Percentiles rank a stretch among this genome's conserved stretches.
phyloP scores from a whole-genome alignment of 2,888 invertebrate genomes.

The Cheilosia grossa region DNA sequence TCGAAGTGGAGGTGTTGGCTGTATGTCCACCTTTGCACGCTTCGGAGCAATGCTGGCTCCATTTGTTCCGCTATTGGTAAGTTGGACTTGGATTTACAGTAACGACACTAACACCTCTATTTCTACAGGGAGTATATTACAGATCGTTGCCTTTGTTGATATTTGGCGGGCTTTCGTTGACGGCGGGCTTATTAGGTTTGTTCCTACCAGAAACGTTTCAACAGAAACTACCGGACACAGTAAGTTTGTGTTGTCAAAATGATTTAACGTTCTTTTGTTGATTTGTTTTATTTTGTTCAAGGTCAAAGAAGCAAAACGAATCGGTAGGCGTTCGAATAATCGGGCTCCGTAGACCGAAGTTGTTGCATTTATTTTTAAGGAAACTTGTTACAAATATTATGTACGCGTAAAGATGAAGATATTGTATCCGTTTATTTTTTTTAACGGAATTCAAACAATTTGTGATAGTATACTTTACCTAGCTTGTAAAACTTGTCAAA shows the following conservation, averaged over 20 bases:
- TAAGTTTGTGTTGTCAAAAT: conserved; percentile 76
- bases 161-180: conserved; percentile 84
- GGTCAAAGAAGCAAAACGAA: conserved; percentile 75
- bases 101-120: neutral
- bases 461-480: neutral
- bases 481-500: too few relatives aligned
- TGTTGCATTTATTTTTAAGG: neutral
- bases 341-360: neutral
- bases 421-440: neutral
- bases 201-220: conserved; percentile 87
- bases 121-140: conserved; percentile 84
- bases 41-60: conserved; percentile 87
- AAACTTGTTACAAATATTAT: neutral
- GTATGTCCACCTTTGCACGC: conserved; percentile 85
- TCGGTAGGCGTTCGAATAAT: conserved; percentile 23
- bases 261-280: neutral
- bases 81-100: conserved; percentile 16
- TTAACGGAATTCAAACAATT: neutral
- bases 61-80: conserved; percentile 86
- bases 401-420: neutral
- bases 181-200: conserved; percentile 84
- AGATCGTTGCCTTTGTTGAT: conserved; percentile 84
- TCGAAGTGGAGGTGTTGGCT: conserved; percentile 86
- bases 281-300: conserved; percentile 28
- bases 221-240: conserved; percentile 86